These are phyloP conservation scores for Prolemur simus DNA, from an alignment of 2,113 vertebrate species.

Conservation along the genomic window DNA sequence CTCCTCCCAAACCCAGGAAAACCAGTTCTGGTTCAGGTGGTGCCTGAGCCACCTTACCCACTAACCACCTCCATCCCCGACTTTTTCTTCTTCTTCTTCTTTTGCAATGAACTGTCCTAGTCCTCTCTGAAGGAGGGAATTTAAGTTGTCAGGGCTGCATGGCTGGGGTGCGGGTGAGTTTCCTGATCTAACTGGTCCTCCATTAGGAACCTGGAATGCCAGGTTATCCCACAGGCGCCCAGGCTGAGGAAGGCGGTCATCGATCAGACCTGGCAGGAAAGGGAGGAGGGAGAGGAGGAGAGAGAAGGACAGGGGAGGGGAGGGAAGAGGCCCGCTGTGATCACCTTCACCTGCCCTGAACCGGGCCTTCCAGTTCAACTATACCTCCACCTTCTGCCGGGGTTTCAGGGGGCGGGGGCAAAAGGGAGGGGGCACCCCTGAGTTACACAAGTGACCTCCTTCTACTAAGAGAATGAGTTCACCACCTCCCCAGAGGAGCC, in stretches of 20 bases:
- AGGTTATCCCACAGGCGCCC: background rate
- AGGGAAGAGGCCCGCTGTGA: background rate
- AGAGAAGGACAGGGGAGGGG: background rate
- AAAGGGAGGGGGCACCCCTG: slow-evolving; percentile 30
- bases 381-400: slow-evolving; percentile 54
- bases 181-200: slow-evolving; percentile 1
- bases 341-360: slow-evolving; percentile 70
- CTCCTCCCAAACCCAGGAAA: background rate
- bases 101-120: background rate
- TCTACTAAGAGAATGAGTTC: slow-evolving; percentile 77
- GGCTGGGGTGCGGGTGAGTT: background rate
- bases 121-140: background rate
- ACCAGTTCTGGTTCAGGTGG: background rate
- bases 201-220: background rate
- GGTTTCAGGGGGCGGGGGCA: background rate
- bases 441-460: slow-evolving; percentile 73
- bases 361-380: slow-evolving; percentile 60
- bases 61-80: background rate
- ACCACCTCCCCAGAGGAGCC: slow-evolving; percentile 55
- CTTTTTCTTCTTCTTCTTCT: background rate
- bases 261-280: slow-evolving; percentile 42
- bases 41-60: background rate
- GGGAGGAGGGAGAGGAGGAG: background rate
- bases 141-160: background rate
- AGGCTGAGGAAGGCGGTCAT: slow-evolving; percentile 3